Evolutionary conservation across 2,113 vertebrate genomes (phyloP), one percentile per base, ranked within the genome.

Genomic region (Lates calcarifer): DNA sequence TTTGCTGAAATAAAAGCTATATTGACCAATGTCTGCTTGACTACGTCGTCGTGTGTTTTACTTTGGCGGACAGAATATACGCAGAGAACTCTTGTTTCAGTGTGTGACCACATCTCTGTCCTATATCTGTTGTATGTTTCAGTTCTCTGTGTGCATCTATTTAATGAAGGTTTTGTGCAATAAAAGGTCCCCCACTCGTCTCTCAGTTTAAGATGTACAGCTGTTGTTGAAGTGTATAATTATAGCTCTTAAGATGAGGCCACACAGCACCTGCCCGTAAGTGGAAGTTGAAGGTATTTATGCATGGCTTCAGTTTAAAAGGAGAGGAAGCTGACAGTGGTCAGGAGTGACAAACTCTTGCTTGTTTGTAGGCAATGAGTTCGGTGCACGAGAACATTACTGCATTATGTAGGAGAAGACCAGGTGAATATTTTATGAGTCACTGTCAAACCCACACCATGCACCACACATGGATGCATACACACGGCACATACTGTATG

Each of bases 1-100:
- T 97, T 99, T 98, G 95, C 95, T 96, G 96, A 94, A 99, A 99
- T 97, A 97, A 97, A 97, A 94, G 95, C 90, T 96, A 96, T 97
- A 96, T 92, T 97, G 97, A 97, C 95, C 96, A 96, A 95, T 61
- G 77, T 72, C 56, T 61, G 75, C 49, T 65, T 41, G 57, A 35
- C 33, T 66, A 47, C 10, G 10, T 76, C 5, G 24, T 73, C 33
- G 3, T 33, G 51, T 37, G 39, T 70, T 31, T 70, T 65, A 60
- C 43, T 74, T 41, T 29, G 4, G 8, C 39, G 13, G 6, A 65
- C 37, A 47, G 41, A 33, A 49, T 20, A 13, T 2, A 37, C 14
- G 1, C 10, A 20, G n/a, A 14, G 13, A 43, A 35, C 29, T 51
- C 4, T 47, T 22, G 22, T 47, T 81, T 73, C 39, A n/a, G n/a